These are phyloP conservation scores for Syritta pipiens DNA, from an alignment of 2,888 invertebrate species.

Conservation along the genomic window DNA sequence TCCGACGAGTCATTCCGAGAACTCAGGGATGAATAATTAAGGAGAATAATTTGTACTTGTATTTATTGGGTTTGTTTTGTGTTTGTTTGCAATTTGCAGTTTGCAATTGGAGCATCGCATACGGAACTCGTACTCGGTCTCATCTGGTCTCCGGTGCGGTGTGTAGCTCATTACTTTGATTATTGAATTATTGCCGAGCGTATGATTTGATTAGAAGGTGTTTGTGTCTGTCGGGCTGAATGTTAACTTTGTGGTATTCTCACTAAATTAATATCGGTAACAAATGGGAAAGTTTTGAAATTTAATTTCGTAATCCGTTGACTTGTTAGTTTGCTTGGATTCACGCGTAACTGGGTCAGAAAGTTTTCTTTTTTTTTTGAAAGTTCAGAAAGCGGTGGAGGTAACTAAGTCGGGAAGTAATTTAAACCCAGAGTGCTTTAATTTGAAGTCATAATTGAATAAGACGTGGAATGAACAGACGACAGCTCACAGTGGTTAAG, in stretches of 20 bases:
- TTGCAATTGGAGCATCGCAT: slow-evolving; percentile 14
- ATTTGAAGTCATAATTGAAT: no score
- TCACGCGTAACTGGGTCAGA: no score
- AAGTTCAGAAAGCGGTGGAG: no score
- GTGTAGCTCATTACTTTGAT: slow-evolving; percentile 29
- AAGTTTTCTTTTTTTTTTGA: no score
- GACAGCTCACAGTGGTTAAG: no score
- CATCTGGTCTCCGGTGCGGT: background rate
- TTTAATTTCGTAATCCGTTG: no score
- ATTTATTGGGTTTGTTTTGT: slow-evolving; percentile 32
- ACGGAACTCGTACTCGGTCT: background rate
- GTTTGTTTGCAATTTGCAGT: slow-evolving; percentile 47
- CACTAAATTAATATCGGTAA: background rate
- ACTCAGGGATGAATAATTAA: slow-evolving; percentile 49
- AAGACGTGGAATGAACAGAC: no score
- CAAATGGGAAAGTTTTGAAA: background rate
- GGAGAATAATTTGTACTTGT: slow-evolving; percentile 14
- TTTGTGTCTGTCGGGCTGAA: background rate
- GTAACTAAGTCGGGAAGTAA: no score
- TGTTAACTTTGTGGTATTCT: background rate
- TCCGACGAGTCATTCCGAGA: slow-evolving; percentile 43
- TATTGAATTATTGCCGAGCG: slow-evolving; percentile 25
- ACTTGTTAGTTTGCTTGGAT: no score
- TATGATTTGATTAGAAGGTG: slow-evolving; percentile 26
- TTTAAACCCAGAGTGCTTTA: no score